Percentiles rank a stretch among this genome's conserved stretches.
phyloP scores from a whole-genome alignment of 2,888 invertebrate species.

The Operophtera brumata region DNA sequence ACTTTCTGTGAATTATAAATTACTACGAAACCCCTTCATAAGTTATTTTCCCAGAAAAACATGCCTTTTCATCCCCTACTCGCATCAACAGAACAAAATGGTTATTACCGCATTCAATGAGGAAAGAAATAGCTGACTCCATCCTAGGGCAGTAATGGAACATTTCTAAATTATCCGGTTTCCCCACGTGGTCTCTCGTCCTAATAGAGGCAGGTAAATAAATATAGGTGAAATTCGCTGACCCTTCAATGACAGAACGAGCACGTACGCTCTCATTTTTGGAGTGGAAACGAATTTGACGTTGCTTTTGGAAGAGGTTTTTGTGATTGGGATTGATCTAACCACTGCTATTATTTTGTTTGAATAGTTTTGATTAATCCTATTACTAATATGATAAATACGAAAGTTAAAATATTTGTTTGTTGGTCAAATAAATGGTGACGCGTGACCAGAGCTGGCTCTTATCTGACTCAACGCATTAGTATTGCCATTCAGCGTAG shows the following conservation, averaged over 20 bases:
- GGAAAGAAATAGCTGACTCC: slow-evolving; percentile 3
- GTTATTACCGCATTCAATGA: slow-evolving; percentile 3
- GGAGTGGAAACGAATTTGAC: slow-evolving; percentile 25
- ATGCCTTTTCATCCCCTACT: neutral
- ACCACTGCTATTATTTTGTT: neutral
- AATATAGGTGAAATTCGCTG: slow-evolving; percentile 33
- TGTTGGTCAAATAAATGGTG: too few relatives aligned
- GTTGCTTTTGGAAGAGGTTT: slow-evolving; percentile 10
- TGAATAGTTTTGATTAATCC: neutral
- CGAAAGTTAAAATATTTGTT: too few relatives aligned
- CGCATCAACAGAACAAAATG: slow-evolving; percentile 1
- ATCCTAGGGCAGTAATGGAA: slow-evolving; percentile 18
- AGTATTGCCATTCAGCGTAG: too few relatives aligned
- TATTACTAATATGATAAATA: too few relatives aligned
- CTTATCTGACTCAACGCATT: too few relatives aligned
- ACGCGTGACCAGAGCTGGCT: too few relatives aligned
- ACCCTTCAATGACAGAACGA: slow-evolving; percentile 28
- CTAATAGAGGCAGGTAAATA: slow-evolving; percentile 33
- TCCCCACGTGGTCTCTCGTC: slow-evolving; percentile 20
- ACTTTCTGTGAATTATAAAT: neutral
- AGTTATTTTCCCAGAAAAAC: neutral
- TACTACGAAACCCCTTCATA: neutral
- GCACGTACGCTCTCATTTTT: slow-evolving; percentile 29
- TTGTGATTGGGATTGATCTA: slow-evolving; percentile 9
- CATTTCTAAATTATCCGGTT: slow-evolving; percentile 27